These are phyloP conservation scores for Drosophila pallidifrons DNA, from an alignment of 1,140 invertebrate genomes.

Conservation along the genomic window DNA sequence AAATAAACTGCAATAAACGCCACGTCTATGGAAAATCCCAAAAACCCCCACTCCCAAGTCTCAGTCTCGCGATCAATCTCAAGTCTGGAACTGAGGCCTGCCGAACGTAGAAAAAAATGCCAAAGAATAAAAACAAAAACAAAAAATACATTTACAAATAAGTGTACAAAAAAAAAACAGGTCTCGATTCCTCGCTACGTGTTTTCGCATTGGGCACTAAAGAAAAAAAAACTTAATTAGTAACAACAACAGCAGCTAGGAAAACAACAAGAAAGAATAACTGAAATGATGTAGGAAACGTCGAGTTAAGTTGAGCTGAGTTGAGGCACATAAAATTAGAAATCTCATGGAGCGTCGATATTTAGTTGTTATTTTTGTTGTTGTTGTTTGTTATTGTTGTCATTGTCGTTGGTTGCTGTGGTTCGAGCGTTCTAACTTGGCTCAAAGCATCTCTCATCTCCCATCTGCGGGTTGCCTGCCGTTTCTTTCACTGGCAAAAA, in stretches of 20 bases:
- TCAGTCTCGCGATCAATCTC: neutral
- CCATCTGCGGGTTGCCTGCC: neutral
- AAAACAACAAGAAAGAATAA: slow-evolving; percentile 23
- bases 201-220: slow-evolving; percentile 20
- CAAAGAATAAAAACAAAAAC: neutral
- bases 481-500: neutral
- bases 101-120: neutral
- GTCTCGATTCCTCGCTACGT: slow-evolving; percentile 32
- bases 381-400: too few species aligned
- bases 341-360: slow-evolving; percentile 55
- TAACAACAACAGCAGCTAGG: slow-evolving; percentile 54
- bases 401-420: slow-evolving; percentile 36
- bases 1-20: slow-evolving; percentile 10
- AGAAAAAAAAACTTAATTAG: slow-evolving; percentile 57
- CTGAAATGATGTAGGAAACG: slow-evolving; percentile 21
- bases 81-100: neutral
- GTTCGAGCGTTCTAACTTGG: slow-evolving; percentile 35
- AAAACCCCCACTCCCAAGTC: slow-evolving; percentile 53
- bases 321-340: slow-evolving; percentile 70
- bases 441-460: neutral
- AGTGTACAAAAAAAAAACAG: slow-evolving; percentile 29
- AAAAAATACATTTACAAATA: slow-evolving; percentile 3
- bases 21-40: slow-evolving; percentile 53
- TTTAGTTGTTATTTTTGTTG: slow-evolving; percentile 37
- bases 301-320: neutral